Percentiles rank a stretch among this genome's conserved stretches.
Conservation (phyloP, 2,797 vertebrate genomes). For the Calcarius lapponicus region DNA sequence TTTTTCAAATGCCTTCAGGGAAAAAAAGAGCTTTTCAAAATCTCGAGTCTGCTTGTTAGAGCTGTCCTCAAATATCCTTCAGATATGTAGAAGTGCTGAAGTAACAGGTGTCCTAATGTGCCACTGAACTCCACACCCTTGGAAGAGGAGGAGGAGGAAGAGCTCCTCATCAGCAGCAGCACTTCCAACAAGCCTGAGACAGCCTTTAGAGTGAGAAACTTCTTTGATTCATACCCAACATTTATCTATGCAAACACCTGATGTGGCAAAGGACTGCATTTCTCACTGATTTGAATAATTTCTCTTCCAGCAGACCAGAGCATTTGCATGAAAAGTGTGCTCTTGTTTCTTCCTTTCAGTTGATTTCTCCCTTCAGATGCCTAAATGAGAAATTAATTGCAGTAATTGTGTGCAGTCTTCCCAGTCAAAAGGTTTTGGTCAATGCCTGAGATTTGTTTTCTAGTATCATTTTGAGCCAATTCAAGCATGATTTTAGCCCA, state of each 20-base stretch:
- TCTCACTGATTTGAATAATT: background rate
- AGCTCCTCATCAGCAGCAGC: background rate
- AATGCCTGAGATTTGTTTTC: background rate
- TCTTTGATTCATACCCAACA: background rate
- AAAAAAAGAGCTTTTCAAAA: conserved; percentile 36
- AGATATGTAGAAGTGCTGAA: conserved; percentile 25
- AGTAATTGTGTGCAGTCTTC: background rate
- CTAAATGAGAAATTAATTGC: background rate
- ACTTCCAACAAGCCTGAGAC: background rate
- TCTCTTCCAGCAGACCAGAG: background rate
- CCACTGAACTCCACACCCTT: background rate
- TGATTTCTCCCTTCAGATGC: background rate
- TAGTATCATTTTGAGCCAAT: background rate
- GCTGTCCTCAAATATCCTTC: background rate
- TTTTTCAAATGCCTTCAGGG: background rate
- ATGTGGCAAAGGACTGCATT: background rate
- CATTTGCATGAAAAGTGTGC: background rate
- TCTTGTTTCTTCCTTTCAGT: background rate
- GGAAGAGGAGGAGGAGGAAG: background rate
- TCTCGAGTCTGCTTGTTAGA: conserved; percentile 9
- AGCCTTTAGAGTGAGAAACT: background rate
- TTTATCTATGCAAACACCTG: background rate
- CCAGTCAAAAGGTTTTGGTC: background rate
- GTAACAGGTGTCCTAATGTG: background rate
- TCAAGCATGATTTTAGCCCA: background rate